Evolutionary conservation across 2,888 invertebrate species (phyloP), one percentile per base, ranked within the genome.

Genomic region (Tenthredo scrophulariae): DNA sequence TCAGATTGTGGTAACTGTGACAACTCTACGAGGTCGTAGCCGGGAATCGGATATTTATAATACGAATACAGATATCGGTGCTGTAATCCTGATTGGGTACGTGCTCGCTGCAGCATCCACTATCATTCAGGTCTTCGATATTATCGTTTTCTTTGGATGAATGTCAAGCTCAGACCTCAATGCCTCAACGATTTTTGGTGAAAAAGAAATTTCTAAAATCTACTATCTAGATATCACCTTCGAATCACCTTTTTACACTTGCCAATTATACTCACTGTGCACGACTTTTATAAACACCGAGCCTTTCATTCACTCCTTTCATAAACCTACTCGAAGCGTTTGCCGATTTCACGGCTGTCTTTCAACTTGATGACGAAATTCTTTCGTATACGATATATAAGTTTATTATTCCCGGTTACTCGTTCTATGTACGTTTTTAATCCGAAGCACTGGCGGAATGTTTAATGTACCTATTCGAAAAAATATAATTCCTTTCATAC

Each of bases 21-120:
- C 70, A 67, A 67, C 70, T 83, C 83, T 43, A 83, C 83, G 83
- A 83, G 83, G 83, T 83, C 83, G n/a, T 65, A 83, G 83, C 33
- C 50, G 83, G 40, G 37, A 67, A 65, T 83, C 67, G 46, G 83
- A 67, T 83, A 83, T 83, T 67, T 67, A 50, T 40, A 29, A 83
- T 43, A 82, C 43, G 43, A 65, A 67, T 67, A 65, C 82, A 22
- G 43, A 67, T 67, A 83, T 67, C 33, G 29, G 37, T 65, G 26
- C 83, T 67, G 83, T 62, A 37, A n/a, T 50, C 29, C 9, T 29
- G 50, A 54, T 33, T 15, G 18, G 26, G 43, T 26, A 18, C 15
- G 29, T 50, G 54, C 29, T 77, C 54, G 77, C 54, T 62, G 40
- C 62, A 62, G 6, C 29, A 0, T 33, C 43, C 37, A 22, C 40